phyloP scores from a whole-genome alignment of 2,888 invertebrate species.

The Argynnis bischoffii region DNA sequence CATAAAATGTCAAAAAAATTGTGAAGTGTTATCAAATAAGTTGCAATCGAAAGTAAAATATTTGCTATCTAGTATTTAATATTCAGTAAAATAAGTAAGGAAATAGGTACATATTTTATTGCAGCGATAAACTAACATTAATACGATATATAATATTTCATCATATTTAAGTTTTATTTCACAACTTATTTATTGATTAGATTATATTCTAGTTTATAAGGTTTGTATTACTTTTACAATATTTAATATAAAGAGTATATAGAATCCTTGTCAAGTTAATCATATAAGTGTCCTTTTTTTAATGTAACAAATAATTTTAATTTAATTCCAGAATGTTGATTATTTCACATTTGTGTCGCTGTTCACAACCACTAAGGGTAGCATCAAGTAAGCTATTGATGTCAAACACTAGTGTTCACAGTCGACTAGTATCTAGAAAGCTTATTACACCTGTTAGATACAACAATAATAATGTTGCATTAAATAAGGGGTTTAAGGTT shows the following conservation, averaged over 20 bases:
- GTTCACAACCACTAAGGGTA: slow-evolving; percentile 51
- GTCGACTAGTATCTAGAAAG: slow-evolving; percentile 51
- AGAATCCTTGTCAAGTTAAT: too few relatives aligned
- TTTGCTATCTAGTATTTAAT: background rate
- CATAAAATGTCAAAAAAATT: slow-evolving; percentile 4
- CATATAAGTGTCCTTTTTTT: too few relatives aligned
- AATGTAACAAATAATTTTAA: too few relatives aligned
- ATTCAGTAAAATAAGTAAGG: background rate
- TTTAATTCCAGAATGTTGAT: slow-evolving; percentile 1
- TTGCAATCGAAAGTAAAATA: background rate
- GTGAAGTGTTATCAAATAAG: background rate
- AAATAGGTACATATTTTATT: background rate
- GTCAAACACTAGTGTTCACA: slow-evolving; percentile 49
- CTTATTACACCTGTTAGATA: slow-evolving; percentile 53
- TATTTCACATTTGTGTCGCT: slow-evolving; percentile 59
- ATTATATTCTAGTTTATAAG: background rate
- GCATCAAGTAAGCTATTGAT: slow-evolving; percentile 52
- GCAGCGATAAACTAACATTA: too few relatives aligned
- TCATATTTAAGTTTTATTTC: too few relatives aligned
- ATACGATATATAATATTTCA: too few relatives aligned
- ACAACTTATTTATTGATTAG: too few relatives aligned
- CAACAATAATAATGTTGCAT: slow-evolving; percentile 43
- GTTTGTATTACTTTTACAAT: slow-evolving; percentile 2
- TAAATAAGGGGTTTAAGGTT: slow-evolving; percentile 54
- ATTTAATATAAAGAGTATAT: background rate